phyloP scores from a whole-genome alignment of 1,140 invertebrate genomes.

The Coenobita brevimanus region DNA sequence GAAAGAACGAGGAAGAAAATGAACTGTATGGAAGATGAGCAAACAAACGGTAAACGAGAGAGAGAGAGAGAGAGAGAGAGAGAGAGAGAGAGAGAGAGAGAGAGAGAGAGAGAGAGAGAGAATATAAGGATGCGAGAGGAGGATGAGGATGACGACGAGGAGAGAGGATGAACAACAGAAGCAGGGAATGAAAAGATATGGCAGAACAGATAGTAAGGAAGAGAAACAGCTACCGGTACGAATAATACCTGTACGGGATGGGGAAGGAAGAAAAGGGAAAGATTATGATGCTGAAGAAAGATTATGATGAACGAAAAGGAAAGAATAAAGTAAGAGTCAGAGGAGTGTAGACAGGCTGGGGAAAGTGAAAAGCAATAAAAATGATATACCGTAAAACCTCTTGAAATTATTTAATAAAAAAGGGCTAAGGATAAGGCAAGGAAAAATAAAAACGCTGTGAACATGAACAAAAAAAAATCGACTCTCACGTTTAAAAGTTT shows the following conservation, averaged over 20 bases:
- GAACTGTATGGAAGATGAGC: background rate
- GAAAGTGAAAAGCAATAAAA: background rate
- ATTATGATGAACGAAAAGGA: background rate
- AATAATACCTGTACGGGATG: no score
- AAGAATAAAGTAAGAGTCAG: background rate
- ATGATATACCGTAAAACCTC: background rate
- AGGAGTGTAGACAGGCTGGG: background rate
- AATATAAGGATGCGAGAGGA: background rate
- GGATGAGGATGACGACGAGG: background rate
- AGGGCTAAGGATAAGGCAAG: no score
- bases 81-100: slow-evolving; percentile 3
- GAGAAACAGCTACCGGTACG: no score
- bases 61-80: background rate
- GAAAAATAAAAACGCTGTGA: no score
- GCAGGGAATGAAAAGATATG: no score
- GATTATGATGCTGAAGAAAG: background rate
- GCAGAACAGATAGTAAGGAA: no score
- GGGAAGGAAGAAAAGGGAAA: background rate
- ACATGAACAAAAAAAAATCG: no score
- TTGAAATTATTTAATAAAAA: no score
- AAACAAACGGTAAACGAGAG: background rate
- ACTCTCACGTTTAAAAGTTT: no score
- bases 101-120: background rate
- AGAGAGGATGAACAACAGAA: background rate
- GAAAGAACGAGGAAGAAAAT: background rate